Evolutionary conservation across 2,888 invertebrate genomes (phyloP).

Genomic region (Tillus elongatus): DNA sequence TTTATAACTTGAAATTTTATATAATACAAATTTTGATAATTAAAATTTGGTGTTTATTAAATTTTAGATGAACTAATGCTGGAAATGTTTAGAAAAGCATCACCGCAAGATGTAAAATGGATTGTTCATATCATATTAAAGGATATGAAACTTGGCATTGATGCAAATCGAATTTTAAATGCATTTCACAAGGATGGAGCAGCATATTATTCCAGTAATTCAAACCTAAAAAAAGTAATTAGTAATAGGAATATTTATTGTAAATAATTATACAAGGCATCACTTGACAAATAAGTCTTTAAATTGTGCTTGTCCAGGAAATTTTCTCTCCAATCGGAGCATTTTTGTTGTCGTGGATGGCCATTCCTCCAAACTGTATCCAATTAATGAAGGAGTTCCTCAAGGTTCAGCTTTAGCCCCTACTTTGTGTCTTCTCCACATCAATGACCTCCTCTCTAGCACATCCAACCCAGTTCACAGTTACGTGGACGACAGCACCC

Average conservation of each 20-base stretch:
- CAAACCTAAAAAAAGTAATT: constrained; percentile 51
- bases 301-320: too few species aligned
- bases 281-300: too few species aligned
- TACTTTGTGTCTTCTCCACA: too few species aligned
- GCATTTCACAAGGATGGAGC: constrained; percentile 74
- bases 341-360: too few species aligned
- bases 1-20: constrained; percentile 11
- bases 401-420: too few species aligned
- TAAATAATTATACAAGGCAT: too few species aligned
- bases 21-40: constrained; percentile 3
- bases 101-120: constrained; percentile 80
- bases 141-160: constrained; percentile 68
- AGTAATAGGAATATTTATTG: constrained; percentile 18
- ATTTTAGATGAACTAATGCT: constrained; percentile 55
- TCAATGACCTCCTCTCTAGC: too few species aligned
- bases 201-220: constrained; percentile 61
- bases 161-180: constrained; percentile 58
- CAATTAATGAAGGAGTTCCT: too few species aligned
- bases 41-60: constrained; percentile 27
- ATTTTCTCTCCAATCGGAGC: too few species aligned
- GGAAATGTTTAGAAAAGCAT: constrained; percentile 56
- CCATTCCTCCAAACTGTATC: too few species aligned
- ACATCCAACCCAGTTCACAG: too few species aligned
- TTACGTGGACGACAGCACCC: too few species aligned
- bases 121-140: constrained; percentile 80